phyloP scores from a whole-genome alignment of 2,797 vertebrate species.

The Eulemur albifrons region DNA sequence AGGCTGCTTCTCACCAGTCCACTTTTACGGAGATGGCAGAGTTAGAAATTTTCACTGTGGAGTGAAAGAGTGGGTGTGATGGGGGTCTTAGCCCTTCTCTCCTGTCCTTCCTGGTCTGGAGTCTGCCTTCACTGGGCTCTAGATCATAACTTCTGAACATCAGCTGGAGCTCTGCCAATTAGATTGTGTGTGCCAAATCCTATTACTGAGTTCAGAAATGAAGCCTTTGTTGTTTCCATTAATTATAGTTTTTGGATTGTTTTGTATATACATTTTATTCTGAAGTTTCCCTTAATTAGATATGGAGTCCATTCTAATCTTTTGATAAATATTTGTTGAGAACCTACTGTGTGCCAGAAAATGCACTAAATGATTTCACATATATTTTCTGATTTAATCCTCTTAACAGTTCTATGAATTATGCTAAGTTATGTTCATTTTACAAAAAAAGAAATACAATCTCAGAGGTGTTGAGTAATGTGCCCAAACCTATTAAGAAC shows the following conservation, averaged over 20 bases:
- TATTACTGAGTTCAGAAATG: constrained; percentile 5
- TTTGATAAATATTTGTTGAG: neutral
- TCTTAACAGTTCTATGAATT: neutral
- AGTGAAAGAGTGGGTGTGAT: neutral
- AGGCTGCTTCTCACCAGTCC: neutral
- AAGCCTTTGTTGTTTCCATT: constrained; percentile 1
- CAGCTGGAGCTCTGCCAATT: neutral
- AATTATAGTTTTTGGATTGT: neutral
- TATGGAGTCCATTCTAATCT: neutral
- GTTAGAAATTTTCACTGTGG: neutral
- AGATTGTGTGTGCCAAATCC: neutral
- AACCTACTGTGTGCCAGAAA: neutral
- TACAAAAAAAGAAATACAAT: neutral
- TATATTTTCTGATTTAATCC: neutral
- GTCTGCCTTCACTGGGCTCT: neutral
- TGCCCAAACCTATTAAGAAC: neutral
- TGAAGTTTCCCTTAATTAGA: neutral
- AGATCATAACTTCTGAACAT: neutral
- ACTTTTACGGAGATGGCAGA: neutral
- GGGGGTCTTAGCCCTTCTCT: neutral
- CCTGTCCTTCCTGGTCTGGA: neutral
- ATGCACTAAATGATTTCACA: neutral
- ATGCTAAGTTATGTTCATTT: neutral
- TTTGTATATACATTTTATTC: constrained; percentile 35
- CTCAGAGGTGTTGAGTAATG: neutral